These are phyloP conservation scores for Chionomys nivalis DNA, from an alignment of 2,113 vertebrate species.

Conservation along the genomic window DNA sequence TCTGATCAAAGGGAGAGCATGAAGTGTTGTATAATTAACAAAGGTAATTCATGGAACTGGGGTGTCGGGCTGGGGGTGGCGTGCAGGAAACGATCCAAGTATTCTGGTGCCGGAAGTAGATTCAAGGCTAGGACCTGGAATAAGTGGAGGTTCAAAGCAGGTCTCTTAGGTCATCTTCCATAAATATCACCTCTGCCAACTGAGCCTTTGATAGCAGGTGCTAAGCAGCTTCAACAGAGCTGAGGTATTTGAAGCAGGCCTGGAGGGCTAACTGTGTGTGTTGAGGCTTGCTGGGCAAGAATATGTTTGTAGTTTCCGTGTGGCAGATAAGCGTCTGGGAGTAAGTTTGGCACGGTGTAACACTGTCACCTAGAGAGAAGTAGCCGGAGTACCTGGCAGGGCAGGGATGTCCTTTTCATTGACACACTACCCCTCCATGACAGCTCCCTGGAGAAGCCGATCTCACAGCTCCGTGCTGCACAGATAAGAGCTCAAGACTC, in stretches of 20 bases:
- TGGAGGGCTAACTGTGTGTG: constrained; percentile 47
- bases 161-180: constrained; percentile 32
- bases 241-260: constrained; percentile 43
- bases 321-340: neutral
- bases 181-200: constrained; percentile 11
- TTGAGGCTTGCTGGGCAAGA: constrained; percentile 45
- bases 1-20: neutral
- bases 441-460: neutral
- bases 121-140: neutral
- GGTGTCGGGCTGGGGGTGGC: neutral
- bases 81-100: neutral
- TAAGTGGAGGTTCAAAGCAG: constrained; percentile 36
- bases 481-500: neutral
- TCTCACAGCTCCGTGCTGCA: neutral
- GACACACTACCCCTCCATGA: neutral
- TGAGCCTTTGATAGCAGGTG: constrained; percentile 57
- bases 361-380: neutral
- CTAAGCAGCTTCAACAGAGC: constrained; percentile 29
- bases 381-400: neutral
- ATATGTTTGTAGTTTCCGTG: constrained; percentile 38
- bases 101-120: neutral
- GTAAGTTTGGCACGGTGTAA: neutral
- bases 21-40: neutral
- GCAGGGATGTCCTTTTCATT: neutral
- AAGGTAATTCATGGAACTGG: neutral